A percentile compares a stretch with the other conserved stretches of the same genome.
Conservation (phyloP, 2,113 vertebrate genomes). For the Tychaedon coryphoeus region DNA sequence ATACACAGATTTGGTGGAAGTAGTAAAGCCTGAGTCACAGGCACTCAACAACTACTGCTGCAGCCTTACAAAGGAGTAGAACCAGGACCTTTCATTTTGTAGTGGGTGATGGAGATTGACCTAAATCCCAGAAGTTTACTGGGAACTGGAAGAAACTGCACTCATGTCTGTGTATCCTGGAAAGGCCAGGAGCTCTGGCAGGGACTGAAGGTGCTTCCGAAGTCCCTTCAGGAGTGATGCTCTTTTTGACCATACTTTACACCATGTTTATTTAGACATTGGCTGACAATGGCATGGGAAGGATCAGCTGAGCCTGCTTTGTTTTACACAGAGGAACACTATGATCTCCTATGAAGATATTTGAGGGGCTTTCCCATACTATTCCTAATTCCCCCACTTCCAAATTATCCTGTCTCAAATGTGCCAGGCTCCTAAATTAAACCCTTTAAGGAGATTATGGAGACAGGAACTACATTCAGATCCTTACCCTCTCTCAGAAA, state of each 20-base stretch:
- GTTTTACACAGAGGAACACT: not conserved
- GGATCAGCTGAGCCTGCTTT: not conserved
- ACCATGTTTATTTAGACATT: not conserved
- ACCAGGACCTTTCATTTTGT: not conserved
- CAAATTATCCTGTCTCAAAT: not conserved
- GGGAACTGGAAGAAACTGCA: not conserved
- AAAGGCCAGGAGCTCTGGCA: not conserved
- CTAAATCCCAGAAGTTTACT: not conserved
- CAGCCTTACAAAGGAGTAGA: not conserved
- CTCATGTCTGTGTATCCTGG: not conserved
- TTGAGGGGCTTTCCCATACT: not conserved
- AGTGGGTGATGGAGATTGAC: not conserved
- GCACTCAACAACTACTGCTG: not conserved
- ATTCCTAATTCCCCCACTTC: not conserved
- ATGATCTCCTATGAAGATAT: not conserved
- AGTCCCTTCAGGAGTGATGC: fast-evolving
- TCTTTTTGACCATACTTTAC: not conserved
- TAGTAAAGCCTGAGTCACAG: not conserved
- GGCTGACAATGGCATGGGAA: not conserved
- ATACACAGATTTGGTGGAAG: not conserved
- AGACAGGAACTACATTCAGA: not conserved
- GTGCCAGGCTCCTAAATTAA: not conserved
- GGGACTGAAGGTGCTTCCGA: not conserved
- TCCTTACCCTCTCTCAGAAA: not conserved
- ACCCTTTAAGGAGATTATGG: not conserved